These are phyloP conservation scores for Halictus rubicundus DNA, from an alignment of 1,140 invertebrate genomes.

Conservation along the genomic window DNA sequence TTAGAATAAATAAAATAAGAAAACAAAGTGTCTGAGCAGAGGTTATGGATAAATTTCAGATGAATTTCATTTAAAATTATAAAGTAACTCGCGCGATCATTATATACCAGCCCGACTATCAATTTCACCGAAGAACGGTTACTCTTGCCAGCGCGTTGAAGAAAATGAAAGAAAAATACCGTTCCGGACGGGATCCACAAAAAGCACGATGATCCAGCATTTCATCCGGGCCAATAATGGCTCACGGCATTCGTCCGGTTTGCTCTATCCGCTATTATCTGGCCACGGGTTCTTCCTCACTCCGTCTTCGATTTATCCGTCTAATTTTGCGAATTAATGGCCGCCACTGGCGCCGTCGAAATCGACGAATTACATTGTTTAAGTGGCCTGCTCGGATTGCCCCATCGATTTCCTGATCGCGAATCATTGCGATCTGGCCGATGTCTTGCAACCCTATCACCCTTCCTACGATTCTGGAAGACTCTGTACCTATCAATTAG, in stretches of 20 bases:
- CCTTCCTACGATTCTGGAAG: not conserved
- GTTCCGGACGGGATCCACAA: constrained; percentile 12
- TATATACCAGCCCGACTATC: not conserved
- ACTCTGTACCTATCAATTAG: constrained; percentile 23
- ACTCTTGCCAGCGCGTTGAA: not conserved
- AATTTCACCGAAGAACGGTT: not conserved
- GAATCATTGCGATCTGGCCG: not conserved
- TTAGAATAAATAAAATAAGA: too few relatives aligned
- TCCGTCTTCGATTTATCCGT: constrained; percentile 56
- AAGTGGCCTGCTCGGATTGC: constrained; percentile 26
- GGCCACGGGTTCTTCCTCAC: constrained; percentile 24
- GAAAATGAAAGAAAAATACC: constrained; percentile 2
- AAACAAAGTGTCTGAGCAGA: too few relatives aligned
- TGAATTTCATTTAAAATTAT: not conserved
- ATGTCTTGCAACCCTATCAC: not conserved
- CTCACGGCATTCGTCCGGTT: constrained; percentile 37
- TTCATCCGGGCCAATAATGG: constrained; percentile 47
- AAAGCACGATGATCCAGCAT: constrained; percentile 44
- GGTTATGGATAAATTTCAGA: too few relatives aligned
- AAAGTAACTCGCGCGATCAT: not conserved
- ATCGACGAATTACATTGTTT: constrained; percentile 59
- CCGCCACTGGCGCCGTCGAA: constrained; percentile 17
- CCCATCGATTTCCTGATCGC: constrained; percentile 18
- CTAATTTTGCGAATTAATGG: constrained; percentile 67
- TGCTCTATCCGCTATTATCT: constrained; percentile 37